Evolutionary conservation across 2,888 invertebrate species (phyloP).

Genomic region (Chelonus formosanus): DNA sequence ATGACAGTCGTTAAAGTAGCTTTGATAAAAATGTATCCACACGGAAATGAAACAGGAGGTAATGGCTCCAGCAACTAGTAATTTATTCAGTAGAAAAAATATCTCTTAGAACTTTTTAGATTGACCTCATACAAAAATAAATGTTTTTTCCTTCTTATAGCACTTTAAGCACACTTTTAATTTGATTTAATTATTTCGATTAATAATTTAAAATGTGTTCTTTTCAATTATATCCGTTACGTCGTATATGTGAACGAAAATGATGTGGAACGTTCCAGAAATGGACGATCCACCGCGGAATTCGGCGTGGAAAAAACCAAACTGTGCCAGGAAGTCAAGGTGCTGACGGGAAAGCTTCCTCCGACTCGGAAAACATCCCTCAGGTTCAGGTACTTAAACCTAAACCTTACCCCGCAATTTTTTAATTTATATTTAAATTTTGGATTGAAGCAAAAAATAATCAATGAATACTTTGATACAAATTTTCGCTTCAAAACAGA

Average conservation of each 20-base stretch:
- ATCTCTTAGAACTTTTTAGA: neutral
- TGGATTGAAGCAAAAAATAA: conserved; percentile 4
- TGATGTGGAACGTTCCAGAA: conserved; percentile 71
- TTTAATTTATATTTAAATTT: conserved; percentile 45
- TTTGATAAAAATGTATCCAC: conserved; percentile 55
- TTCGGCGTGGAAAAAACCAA: conserved; percentile 73
- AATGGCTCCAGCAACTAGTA: neutral
- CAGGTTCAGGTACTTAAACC: conserved; percentile 64
- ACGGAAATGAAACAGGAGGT: conserved; percentile 43
- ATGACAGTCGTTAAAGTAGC: conserved; percentile 28
- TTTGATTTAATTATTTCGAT: conserved; percentile 6
- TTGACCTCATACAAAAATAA: neutral
- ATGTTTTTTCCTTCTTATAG: conserved; percentile 10
- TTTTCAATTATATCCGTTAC: conserved; percentile 10
- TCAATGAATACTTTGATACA: conserved; percentile 44
- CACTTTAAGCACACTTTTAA: neutral
- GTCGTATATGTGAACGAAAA: conserved; percentile 52
- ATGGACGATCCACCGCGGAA: conserved; percentile 83
- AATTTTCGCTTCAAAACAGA: conserved; percentile 31
- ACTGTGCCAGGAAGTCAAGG: conserved; percentile 63
- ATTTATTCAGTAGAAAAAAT: neutral
- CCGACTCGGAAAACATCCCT: conserved; percentile 63
- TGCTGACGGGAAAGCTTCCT: conserved; percentile 62
- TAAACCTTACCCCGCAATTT: conserved; percentile 57
- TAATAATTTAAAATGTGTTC: conserved; percentile 16